Base-by-base conservation (phyloP, 2,113 vertebrate species). In the Microtus richardsoni region DNA sequence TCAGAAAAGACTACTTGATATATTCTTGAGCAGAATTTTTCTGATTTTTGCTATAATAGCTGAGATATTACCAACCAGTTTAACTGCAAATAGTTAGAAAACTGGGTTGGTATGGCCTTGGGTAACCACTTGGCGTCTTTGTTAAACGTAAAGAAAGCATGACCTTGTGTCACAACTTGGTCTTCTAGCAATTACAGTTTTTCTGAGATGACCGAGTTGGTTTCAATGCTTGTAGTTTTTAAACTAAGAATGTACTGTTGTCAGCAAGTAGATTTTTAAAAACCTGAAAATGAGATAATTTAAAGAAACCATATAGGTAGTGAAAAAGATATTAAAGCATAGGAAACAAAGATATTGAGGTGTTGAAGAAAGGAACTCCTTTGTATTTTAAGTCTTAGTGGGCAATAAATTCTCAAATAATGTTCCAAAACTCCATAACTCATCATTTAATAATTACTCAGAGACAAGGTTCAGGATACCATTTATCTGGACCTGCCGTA, bases 401-500 rank as follows among this genome's bases (percentile, higher is more conserved):
- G 88, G 86, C 92, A 96, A 4, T 89, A 60, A 44, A 47, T 41
- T 9, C n/a, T n/a, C 49, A 17, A 17, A 93, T 88, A 85, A 90
- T 74, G 21, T 58, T 44, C 0, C 2, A 44, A 92, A 78, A 26
- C 7, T 64, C n/a, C 44, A 80, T 62, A 44, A 88, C 68, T 44
- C 49, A 54, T 58, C 88, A 94, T 89, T 97, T 94, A 95, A 78
- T 86, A 93, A 66, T 93, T 84, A 87, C 93, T 92, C 92, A 95
- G 77, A 52, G 87, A 95, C 17, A 82, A 16, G 96, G 87, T 97
- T 98, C 94, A 97, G 93, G 94, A 96, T 88, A 24, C 74, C 0
- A 97, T 97, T 96, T 24, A 88, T 26, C 95, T 98, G 87, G 97
- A 52, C 54, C 78, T 97, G 77, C 92, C 91, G 44, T 91, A 92